These are phyloP conservation scores for Galeopsomyia nigrocyanea DNA, from an alignment of 2,888 invertebrate genomes.

Conservation along the genomic window DNA sequence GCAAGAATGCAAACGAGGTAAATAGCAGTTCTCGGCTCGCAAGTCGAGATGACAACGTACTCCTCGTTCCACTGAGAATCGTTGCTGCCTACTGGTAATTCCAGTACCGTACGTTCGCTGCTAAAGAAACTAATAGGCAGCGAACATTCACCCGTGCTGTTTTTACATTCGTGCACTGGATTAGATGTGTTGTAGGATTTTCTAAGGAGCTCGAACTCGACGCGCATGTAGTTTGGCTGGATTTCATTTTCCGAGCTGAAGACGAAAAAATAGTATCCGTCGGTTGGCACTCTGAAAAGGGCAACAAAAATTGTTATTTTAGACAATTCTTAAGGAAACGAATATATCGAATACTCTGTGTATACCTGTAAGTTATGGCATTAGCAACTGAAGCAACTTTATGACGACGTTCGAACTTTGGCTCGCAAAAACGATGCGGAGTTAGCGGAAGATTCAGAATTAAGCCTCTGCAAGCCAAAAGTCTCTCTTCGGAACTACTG, in stretches of 20 bases:
- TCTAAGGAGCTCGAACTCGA: slow-evolving; percentile 79
- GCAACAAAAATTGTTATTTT: neutral
- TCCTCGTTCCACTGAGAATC: slow-evolving; percentile 82
- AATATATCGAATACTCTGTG: neutral
- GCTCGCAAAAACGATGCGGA: slow-evolving; percentile 74
- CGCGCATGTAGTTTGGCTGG: slow-evolving; percentile 78
- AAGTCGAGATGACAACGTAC: slow-evolving; percentile 80
- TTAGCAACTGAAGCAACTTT: slow-evolving; percentile 73
- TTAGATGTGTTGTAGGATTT: slow-evolving; percentile 78
- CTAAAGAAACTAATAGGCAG: slow-evolving; percentile 79
- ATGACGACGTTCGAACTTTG: slow-evolving; percentile 67
- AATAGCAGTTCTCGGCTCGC: slow-evolving; percentile 80
- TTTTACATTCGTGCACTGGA: slow-evolving; percentile 75
- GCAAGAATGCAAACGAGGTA: slow-evolving; percentile 79
- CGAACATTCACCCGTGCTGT: slow-evolving; percentile 75
- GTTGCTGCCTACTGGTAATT: slow-evolving; percentile 76
- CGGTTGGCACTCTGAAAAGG: slow-evolving; percentile 75
- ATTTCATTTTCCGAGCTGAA: slow-evolving; percentile 87
- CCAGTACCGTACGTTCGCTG: slow-evolving; percentile 78
- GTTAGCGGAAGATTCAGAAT: slow-evolving; percentile 80
- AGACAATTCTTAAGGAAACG: slow-evolving; percentile 3
- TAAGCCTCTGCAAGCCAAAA: slow-evolving; percentile 80
- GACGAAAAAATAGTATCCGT: slow-evolving; percentile 87
- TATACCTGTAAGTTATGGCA: slow-evolving; percentile 78
- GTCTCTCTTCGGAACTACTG: slow-evolving; percentile 84